Base-by-base conservation (phyloP, 2,888 invertebrate species). In the Polymixis lichenea region DNA sequence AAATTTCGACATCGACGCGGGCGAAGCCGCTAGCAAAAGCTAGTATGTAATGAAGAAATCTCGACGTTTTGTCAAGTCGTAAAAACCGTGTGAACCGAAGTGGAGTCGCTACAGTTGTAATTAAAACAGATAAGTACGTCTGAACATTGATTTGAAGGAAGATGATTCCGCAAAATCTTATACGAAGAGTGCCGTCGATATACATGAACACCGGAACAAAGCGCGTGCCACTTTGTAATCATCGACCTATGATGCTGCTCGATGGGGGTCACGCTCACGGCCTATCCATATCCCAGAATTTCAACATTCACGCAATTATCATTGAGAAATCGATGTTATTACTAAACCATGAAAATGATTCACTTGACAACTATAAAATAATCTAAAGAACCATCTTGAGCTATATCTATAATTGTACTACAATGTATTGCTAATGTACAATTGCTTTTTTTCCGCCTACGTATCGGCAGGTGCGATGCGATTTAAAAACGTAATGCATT, bases 401-500 rank as follows among this genome's bases (percentile, higher is more conserved):
- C 13, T 13, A 67, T 6, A 32, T 3, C 53, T 53, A 58, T 0
- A 60, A 60, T 58, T 67, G 17, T 55, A 49, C 49, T 56, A 46
- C 43, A 46, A 46, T 46, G 43, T 46, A 60, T 53, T 49, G 19
- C 73, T 58, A 74, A 65, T 62, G 32, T 46, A 53, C 65, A 19
- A 66, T 49, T 51, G 32, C 2, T 64, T 65, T 67, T 62, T 56
- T 71, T 58, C 46, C 77, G 55, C 65, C 65, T 75, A 78, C 73
- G 70, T 60, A 61, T 56, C 65, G 67, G 61, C 72, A 80, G 74
- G 75, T 75, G 77, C 43, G 51, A 51, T 83, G 72, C 61, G 75
- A 78, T 82, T 82, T 77, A 73, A 68, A 82, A 80, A 78, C 69
- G 67, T 77, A 69, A 80, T 65, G 64, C 64, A 49, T 58, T 64